Evolutionary conservation across 2,888 invertebrate species (phyloP).

Genomic region (Unio pictorum): DNA sequence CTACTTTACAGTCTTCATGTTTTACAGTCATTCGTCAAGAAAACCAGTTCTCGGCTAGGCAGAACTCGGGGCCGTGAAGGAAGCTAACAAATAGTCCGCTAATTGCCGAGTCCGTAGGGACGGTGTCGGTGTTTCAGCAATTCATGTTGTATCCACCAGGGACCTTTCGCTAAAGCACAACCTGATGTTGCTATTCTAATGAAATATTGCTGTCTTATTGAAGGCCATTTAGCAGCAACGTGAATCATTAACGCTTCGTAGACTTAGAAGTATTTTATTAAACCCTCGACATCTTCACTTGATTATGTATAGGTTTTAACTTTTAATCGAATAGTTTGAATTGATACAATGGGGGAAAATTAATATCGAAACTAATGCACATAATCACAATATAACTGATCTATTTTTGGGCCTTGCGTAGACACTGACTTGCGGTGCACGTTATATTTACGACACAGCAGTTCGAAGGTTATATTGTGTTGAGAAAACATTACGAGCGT

Average conservation of each 20-base stretch:
- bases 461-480: no score
- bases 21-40: no score
- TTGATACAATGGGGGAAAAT: no score
- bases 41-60: slow-evolving; percentile 4
- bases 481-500: no score
- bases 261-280: slow-evolving; percentile 24
- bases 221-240: slow-evolving; percentile 31
- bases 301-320: no score
- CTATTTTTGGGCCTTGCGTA: no score
- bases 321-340: no score
- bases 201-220: slow-evolving; percentile 43
- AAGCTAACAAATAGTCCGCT: slow-evolving; percentile 37
- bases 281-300: neutral
- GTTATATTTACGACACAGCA: no score
- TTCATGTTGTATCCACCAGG: slow-evolving; percentile 33
- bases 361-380: no score
- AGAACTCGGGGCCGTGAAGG: slow-evolving; percentile 9
- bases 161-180: slow-evolving; percentile 31
- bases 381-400: no score
- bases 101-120: slow-evolving; percentile 37
- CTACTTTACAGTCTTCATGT: no score
- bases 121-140: slow-evolving; percentile 30
- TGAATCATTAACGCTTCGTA: slow-evolving; percentile 30
- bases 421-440: no score
- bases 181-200: slow-evolving; percentile 41